Base-by-base conservation (phyloP, 2,113 vertebrate genomes). In the Nerophis lumbriciformis region DNA sequence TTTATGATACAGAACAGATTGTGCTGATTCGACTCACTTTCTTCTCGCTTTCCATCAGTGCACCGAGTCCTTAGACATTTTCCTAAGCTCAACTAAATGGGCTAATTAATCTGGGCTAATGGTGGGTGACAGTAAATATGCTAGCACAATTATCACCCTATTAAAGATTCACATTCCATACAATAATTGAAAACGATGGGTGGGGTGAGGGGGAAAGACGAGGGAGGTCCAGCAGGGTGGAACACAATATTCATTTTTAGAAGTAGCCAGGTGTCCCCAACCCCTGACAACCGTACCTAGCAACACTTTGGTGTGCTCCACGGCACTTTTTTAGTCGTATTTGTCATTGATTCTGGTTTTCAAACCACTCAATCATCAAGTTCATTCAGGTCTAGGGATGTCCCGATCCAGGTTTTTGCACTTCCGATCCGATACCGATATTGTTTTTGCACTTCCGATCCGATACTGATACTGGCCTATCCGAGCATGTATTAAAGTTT, bases 41-140 rank as follows among this genome's bases (percentile, higher is more conserved):
- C 63, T 61, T 21, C 69, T 65, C 62, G 71, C 67, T 78, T 78
- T 74, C 76, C 88, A 89, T 89, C 82, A 74, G 65, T 68, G 73
- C 68, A 73, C 69, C 75, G 87, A 89, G 90, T 89, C 87, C 82
- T 89, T 89, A 79, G 85, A 87, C 88, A 86, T 83, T 85, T 84
- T 82, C 84, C 88, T 83, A 88, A 89, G 74, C 88, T 89, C 88
- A 90, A 88, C 86, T 89, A 90, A 92, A 91, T 90, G 85, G 83
- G 80, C 87, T 88, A 91, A 92, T 90, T 91, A 90, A 91, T 91
- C 88, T 89, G 71, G 81, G 77, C 88, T 89, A 90, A 91, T 90
- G 87, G 89, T 80, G 84, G 88, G 88, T 89, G 90, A 92, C 90
- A 90, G 88, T 87, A 92, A 91, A 91, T 90, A 90, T 90, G 90